Percentiles rank a stretch among this genome's conserved stretches.
These are phyloP conservation scores for Busseola fusca DNA, from an alignment of 2,888 invertebrate genomes.

Conservation along the genomic window DNA sequence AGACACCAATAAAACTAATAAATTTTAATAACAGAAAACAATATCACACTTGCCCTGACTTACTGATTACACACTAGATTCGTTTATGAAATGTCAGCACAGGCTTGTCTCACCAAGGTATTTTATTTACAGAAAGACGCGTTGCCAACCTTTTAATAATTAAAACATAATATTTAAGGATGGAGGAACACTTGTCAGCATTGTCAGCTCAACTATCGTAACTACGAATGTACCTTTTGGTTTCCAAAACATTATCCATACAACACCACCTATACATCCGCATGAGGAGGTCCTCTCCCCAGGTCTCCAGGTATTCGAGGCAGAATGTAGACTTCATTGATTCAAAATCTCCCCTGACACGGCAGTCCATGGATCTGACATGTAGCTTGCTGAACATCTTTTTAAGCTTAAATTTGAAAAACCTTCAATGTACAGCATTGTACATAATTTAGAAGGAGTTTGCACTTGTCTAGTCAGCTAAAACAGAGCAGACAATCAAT, in stretches of 20 bases:
- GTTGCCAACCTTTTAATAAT: constrained; percentile 42
- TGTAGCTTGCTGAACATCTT: too few relatives aligned
- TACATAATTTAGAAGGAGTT: too few relatives aligned
- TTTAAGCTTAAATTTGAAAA: too few relatives aligned
- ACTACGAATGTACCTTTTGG: neutral
- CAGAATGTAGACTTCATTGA: too few relatives aligned
- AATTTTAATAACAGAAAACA: constrained; percentile 50
- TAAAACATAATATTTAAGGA: constrained; percentile 37
- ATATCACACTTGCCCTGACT: constrained; percentile 54
- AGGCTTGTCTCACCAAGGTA: constrained; percentile 29
- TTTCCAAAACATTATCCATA: neutral
- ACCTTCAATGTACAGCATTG: too few relatives aligned
- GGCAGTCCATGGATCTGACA: too few relatives aligned
- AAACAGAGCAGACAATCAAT: too few relatives aligned
- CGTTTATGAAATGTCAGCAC: constrained; percentile 44
- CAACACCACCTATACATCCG: too few relatives aligned
- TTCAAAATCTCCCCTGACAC: too few relatives aligned
- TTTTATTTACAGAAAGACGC: constrained; percentile 41
- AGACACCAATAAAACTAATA: constrained; percentile 30
- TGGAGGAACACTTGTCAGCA: constrained; percentile 11
- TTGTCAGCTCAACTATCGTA: neutral
- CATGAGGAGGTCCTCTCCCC: too few relatives aligned
- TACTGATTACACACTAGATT: constrained; percentile 32
- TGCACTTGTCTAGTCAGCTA: too few relatives aligned
- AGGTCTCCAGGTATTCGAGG: too few relatives aligned